Evolutionary conservation across 2,113 vertebrate genomes (phyloP).

Genomic region (Fulica atra): DNA sequence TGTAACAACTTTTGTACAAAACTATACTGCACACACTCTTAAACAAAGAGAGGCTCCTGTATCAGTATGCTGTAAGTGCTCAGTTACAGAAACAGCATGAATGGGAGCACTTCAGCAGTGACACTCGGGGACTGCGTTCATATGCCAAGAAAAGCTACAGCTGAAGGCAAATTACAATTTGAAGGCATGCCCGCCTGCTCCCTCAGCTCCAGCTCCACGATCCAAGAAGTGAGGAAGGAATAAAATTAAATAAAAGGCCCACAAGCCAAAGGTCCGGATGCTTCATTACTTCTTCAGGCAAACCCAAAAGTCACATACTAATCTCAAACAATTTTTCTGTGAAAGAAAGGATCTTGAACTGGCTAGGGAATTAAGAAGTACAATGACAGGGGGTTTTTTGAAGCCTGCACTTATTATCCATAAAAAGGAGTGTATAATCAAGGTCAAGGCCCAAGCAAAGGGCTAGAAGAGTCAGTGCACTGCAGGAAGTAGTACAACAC

Average conservation of each 20-base stretch:
- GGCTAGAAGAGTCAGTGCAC: neutral
- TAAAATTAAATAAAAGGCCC: neutral
- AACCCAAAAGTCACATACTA: neutral
- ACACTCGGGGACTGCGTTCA: neutral
- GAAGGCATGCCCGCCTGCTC: neutral
- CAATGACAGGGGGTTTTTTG: neutral
- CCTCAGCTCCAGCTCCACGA: neutral
- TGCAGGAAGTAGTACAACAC: neutral
- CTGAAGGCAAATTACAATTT: slow-evolving; percentile 38
- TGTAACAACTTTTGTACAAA: neutral
- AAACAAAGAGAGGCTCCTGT: neutral
- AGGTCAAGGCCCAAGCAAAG: neutral
- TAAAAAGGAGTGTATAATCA: neutral
- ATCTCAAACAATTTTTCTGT: neutral
- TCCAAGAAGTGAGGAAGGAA: neutral
- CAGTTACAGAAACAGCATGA: neutral
- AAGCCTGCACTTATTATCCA: neutral
- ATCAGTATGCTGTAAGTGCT: neutral
- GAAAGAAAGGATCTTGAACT: neutral
- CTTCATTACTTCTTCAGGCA: slow-evolving; percentile 14
- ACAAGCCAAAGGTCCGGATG: neutral
- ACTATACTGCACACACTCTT: neutral
- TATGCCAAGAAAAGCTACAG: neutral
- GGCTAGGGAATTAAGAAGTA: neutral
- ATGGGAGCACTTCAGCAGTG: neutral